A percentile compares a stretch with the other conserved stretches of the same genome.
Conservation (phyloP, 2,797 vertebrate genomes). For the Synaphobranchus kaupii region DNA sequence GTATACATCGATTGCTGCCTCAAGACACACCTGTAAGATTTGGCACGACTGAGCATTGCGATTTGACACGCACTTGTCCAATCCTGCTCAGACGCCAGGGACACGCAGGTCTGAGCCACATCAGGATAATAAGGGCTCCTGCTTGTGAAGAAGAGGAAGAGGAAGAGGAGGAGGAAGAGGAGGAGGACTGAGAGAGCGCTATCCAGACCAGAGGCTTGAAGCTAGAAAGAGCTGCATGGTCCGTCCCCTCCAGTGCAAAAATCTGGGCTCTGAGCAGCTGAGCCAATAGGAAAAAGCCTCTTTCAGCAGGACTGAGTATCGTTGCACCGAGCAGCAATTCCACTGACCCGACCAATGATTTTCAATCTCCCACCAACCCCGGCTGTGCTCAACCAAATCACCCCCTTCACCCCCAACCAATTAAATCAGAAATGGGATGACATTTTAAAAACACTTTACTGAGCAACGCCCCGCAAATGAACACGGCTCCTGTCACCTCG, state of each 20-base stretch:
- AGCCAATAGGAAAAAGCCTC: neutral
- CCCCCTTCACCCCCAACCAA: neutral
- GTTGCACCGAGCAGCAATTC: neutral
- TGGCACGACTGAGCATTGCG: neutral
- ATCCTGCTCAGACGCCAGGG: neutral
- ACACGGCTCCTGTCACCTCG: neutral
- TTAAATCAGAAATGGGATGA: slow-evolving; percentile 9
- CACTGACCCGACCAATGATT: neutral
- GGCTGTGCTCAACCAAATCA: neutral
- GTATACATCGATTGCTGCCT: neutral
- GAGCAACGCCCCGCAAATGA: neutral
- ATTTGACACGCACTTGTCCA: neutral
- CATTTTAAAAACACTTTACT: slow-evolving; percentile 1
- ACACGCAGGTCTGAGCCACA: neutral
- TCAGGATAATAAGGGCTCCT: neutral
- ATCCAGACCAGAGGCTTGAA: neutral
- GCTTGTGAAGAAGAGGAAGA: neutral
- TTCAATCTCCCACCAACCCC: neutral
- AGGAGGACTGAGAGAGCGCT: neutral
- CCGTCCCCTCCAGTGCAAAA: neutral
- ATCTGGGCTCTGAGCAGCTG: neutral
- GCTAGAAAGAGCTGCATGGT: no score
- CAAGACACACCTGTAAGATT: neutral
- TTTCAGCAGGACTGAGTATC: neutral
- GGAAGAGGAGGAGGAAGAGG: neutral